Evolutionary conservation across 2,888 invertebrate genomes (phyloP).

Genomic region (Mythimna vitellina): DNA sequence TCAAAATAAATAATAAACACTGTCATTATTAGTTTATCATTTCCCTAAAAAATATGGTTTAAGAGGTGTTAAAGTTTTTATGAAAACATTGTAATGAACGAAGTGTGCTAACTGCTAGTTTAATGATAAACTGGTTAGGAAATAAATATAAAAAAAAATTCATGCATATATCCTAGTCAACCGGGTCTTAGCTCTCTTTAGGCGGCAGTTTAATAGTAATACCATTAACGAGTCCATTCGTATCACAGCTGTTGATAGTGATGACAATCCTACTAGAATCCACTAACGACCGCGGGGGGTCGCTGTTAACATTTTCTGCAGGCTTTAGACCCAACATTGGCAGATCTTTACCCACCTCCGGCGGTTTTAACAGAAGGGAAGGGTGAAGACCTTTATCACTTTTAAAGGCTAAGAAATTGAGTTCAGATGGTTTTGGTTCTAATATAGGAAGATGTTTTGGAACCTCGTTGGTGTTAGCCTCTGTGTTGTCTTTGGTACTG

Average conservation of each 20-base stretch:
- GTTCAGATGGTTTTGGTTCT: slow-evolving; percentile 40
- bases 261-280: slow-evolving; percentile 75
- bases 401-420: slow-evolving; percentile 30
- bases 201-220: slow-evolving; percentile 80
- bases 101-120: no score
- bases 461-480: not conserved
- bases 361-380: slow-evolving; percentile 22
- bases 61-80: no score
- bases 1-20: no score
- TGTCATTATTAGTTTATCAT: no score
- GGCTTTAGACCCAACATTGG: slow-evolving; percentile 35
- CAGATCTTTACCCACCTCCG: slow-evolving; percentile 32
- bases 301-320: slow-evolving; percentile 4
- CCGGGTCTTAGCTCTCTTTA: slow-evolving; percentile 65
- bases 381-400: slow-evolving; percentile 30
- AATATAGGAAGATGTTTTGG: slow-evolving; percentile 25
- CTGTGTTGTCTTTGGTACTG: slow-evolving; percentile 35
- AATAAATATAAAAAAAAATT: no score
- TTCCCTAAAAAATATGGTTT: no score
- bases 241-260: slow-evolving; percentile 76
- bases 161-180: no score
- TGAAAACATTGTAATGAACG: no score
- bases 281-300: not conserved
- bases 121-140: no score
- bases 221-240: slow-evolving; percentile 77